These are phyloP conservation scores for Gnathonemus longibarbis DNA, from an alignment of 2,113 vertebrate genomes.

Conservation along the genomic window DNA sequence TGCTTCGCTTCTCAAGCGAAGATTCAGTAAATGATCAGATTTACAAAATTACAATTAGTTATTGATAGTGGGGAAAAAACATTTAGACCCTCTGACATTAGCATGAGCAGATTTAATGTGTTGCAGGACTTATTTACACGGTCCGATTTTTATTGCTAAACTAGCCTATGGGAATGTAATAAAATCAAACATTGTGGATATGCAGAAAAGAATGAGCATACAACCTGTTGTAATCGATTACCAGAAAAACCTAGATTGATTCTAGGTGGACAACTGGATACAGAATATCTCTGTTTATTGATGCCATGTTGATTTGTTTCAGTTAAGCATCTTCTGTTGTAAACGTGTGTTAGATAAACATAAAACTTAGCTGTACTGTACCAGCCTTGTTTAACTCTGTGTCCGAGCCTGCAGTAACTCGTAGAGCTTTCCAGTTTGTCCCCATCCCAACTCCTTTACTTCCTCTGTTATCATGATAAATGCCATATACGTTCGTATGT, in stretches of 20 bases:
- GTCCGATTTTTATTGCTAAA: neutral
- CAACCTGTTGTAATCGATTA: neutral
- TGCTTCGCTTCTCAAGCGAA: neutral
- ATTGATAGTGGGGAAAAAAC: neutral
- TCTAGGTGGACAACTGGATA: neutral
- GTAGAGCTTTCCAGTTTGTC: neutral
- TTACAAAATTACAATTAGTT: neutral
- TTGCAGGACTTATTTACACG: neutral
- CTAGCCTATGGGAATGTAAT: neutral
- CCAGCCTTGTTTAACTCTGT: neutral
- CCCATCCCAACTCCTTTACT: neutral
- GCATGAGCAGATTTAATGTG: neutral
- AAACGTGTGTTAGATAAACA: neutral
- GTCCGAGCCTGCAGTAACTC: neutral
- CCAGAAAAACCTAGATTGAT: neutral
- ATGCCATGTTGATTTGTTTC: neutral
- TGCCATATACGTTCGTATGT: neutral
- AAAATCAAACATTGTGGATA: neutral
- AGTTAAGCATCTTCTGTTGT: too few relatives aligned
- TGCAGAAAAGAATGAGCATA: neutral
- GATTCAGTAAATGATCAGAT: neutral
- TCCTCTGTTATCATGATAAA: neutral
- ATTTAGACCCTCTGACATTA: neutral
- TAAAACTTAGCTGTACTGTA: neutral
- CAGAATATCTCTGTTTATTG: neutral